Conservation (phyloP, 2,797 vertebrate species). For the Micropoecilia bifurca region DNA sequence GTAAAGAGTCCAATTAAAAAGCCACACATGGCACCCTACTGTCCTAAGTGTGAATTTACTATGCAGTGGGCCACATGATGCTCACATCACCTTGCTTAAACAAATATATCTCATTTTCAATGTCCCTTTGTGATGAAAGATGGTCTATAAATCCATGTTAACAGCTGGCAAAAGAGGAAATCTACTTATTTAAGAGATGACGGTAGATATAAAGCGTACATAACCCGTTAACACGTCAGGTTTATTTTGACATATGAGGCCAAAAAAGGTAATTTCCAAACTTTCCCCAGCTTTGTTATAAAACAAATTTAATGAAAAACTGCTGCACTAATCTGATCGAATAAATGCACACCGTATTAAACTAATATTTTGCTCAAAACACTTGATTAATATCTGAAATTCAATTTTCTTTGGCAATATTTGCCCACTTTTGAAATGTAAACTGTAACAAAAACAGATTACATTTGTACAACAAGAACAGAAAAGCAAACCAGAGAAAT, state of each 20-base stretch:
- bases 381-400: not conserved
- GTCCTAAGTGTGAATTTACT: slow-evolving; percentile 57
- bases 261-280: not conserved
- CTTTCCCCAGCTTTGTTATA: not conserved
- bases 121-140: not conserved
- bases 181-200: not conserved
- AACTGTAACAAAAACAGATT: slow-evolving; percentile 1
- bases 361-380: not conserved
- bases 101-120: slow-evolving; percentile 41
- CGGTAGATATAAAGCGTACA: not conserved
- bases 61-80: slow-evolving; percentile 28
- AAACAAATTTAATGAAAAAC: not conserved
- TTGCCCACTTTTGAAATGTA: not conserved
- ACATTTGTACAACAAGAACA: not conserved
- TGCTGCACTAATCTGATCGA: too few relatives aligned
- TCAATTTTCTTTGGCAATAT: not conserved
- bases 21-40: slow-evolving; percentile 60
- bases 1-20: slow-evolving; percentile 80
- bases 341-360: not conserved
- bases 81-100: slow-evolving; percentile 32
- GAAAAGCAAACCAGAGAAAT: not conserved
- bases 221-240: not conserved
- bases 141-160: not conserved
- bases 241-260: not conserved
- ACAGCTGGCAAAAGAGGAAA: not conserved